Evolutionary conservation across 2,797 vertebrate genomes (phyloP).

Genomic region (Chrosomus eos): DNA sequence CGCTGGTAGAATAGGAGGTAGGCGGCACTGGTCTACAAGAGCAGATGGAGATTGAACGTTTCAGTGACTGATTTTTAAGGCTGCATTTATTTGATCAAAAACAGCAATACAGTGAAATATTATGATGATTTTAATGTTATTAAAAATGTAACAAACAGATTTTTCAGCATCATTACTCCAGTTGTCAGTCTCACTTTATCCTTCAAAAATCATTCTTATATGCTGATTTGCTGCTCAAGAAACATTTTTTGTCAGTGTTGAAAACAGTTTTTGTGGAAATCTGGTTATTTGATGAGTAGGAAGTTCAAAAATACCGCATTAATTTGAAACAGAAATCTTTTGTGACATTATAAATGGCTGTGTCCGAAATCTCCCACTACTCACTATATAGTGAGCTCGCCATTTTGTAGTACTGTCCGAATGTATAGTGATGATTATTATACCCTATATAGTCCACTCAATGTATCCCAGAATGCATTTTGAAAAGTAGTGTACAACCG

Average conservation of each 20-base stretch:
- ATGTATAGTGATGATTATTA: too few relatives aligned
- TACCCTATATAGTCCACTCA: too few relatives aligned
- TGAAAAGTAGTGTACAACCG: too few relatives aligned
- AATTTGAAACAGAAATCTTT: neutral
- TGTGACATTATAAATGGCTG: neutral
- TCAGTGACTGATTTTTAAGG: neutral
- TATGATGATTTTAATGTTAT: neutral
- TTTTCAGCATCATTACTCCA: neutral
- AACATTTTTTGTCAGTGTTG: neutral
- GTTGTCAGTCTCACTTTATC: neutral
- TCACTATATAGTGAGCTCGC: too few relatives aligned
- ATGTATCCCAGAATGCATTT: too few relatives aligned
- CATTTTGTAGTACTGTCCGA: too few relatives aligned
- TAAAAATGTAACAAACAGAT: neutral
- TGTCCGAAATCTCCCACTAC: too few relatives aligned
- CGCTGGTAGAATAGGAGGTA: slow-evolving; percentile 91
- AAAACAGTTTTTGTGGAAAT: neutral
- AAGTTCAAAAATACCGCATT: neutral
- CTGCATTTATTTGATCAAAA: neutral
- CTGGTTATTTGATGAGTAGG: neutral
- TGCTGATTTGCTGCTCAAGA: neutral
- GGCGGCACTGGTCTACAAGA: slow-evolving; percentile 84
- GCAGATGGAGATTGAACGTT: neutral
- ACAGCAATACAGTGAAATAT: neutral
- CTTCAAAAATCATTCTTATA: neutral